Conservation (phyloP, 2,888 invertebrate genomes). For the Drosophila parthenogenetica region DNA sequence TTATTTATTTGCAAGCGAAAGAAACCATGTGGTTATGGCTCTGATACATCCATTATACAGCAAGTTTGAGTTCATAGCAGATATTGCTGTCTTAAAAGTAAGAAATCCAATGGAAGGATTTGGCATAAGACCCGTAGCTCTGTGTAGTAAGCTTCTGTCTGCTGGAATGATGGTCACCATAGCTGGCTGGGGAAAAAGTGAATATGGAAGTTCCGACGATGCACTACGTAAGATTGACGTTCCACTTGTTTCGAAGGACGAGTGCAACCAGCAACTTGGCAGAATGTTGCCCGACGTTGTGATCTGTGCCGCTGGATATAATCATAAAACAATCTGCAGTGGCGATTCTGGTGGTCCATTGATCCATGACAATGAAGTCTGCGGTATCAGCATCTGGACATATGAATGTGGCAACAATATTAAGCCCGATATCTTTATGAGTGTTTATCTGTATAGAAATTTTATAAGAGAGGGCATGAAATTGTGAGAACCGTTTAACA, state of each 20-base stretch:
- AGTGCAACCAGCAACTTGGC: slow-evolving; percentile 27
- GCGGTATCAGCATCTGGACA: slow-evolving; percentile 51
- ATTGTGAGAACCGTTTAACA: slow-evolving; percentile 21
- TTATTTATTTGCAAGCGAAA: not conserved
- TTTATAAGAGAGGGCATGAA: slow-evolving; percentile 32
- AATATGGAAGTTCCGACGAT: not conserved
- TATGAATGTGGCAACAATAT: slow-evolving; percentile 29
- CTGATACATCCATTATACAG: slow-evolving; percentile 33
- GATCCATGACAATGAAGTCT: slow-evolving; percentile 34
- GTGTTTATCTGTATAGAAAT: slow-evolving; percentile 14
- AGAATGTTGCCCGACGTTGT: slow-evolving; percentile 36
- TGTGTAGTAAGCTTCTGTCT: slow-evolving; percentile 25
- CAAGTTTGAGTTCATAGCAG: slow-evolving; percentile 31
- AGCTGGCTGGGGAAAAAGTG: slow-evolving; percentile 42
- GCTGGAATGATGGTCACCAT: slow-evolving; percentile 23
- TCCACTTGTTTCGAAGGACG: slow-evolving; percentile 8
- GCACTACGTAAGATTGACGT: slow-evolving; percentile 21
- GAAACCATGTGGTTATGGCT: slow-evolving; percentile 21
- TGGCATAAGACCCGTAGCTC: slow-evolving; percentile 19
- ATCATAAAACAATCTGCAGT: slow-evolving; percentile 35
- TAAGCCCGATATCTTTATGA: slow-evolving; percentile 52
- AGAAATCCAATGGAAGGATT: not conserved
- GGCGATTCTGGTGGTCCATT: slow-evolving; percentile 61
- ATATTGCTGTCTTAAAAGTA: slow-evolving; percentile 44
- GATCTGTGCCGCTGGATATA: slow-evolving; percentile 42